phyloP scores from a whole-genome alignment of 2,797 vertebrate species.

The Melanogrammus aeglefinus region DNA sequence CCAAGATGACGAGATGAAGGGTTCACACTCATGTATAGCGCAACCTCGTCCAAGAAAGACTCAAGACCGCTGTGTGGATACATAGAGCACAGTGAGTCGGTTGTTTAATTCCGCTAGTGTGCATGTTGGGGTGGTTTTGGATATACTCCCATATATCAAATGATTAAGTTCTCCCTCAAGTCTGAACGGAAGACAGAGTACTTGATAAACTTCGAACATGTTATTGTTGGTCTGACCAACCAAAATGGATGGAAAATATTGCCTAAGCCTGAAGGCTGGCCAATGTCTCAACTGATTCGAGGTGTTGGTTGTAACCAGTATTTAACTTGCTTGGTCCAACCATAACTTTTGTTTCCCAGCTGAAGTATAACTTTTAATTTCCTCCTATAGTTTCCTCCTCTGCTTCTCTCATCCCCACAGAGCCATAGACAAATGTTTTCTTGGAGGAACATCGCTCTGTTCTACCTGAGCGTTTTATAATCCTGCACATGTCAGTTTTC shows the following conservation, averaged over 20 bases:
- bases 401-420: slow-evolving; percentile 25
- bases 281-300: slow-evolving; percentile 71
- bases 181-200: slow-evolving; percentile 72
- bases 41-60: slow-evolving; percentile 59
- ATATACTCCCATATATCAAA: slow-evolving; percentile 57
- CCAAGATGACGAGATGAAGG: slow-evolving; percentile 55
- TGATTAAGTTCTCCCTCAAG: slow-evolving; percentile 62
- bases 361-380: slow-evolving; percentile 58
- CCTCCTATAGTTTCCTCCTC: slow-evolving; percentile 39
- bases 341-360: slow-evolving; percentile 64
- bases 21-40: slow-evolving; percentile 41
- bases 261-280: slow-evolving; percentile 64
- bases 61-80: slow-evolving; percentile 37
- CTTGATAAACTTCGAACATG: slow-evolving; percentile 76
- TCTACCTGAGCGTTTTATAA: slow-evolving; percentile 76
- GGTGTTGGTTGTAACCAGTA: slow-evolving; percentile 65
- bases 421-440: slow-evolving; percentile 58
- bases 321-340: slow-evolving; percentile 60
- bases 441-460: slow-evolving; percentile 50
- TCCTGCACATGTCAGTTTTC: slow-evolving; percentile 72
- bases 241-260: slow-evolving; percentile 75
- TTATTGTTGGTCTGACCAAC: slow-evolving; percentile 66
- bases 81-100: slow-evolving; percentile 45
- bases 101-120: slow-evolving; percentile 41
- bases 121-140: slow-evolving; percentile 32